These are phyloP conservation scores for Diaphora mendica DNA, from an alignment of 2,888 invertebrate genomes.

Conservation along the genomic window DNA sequence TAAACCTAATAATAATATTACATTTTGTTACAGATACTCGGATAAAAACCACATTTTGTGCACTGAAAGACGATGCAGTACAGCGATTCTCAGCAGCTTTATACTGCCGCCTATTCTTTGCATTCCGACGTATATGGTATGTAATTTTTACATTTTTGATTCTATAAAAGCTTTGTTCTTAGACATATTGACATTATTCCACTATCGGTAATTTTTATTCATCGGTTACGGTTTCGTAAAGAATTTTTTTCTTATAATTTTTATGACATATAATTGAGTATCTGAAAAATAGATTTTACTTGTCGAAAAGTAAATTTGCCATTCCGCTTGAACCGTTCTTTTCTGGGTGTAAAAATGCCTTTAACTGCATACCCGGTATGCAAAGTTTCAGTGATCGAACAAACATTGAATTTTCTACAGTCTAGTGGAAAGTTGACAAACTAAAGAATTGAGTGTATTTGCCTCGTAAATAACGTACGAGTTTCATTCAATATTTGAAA, in stretches of 20 bases:
- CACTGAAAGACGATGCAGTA: conserved; percentile 91
- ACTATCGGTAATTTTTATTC: background rate
- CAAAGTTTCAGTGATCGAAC: too few relatives aligned
- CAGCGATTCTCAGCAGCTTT: conserved; percentile 92
- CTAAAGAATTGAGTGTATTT: too few relatives aligned
- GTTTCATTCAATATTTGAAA: too few relatives aligned
- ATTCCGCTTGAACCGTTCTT: too few relatives aligned
- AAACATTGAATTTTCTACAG: too few relatives aligned
- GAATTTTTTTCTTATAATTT: background rate
- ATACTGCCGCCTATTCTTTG: conserved; percentile 92
- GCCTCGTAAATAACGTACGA: too few relatives aligned
- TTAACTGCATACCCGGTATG: too few relatives aligned
- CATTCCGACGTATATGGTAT: conserved; percentile 92
- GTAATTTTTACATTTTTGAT: background rate
- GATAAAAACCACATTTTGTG: conserved; percentile 91
- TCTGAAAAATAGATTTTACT: too few relatives aligned
- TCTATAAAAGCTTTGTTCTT: background rate
- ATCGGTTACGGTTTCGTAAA: background rate
- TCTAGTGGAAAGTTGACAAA: too few relatives aligned
- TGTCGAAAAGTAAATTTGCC: too few relatives aligned
- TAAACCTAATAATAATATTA: background rate
- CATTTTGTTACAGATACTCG: conserved; percentile 88
- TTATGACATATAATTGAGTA: background rate
- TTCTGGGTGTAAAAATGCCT: too few relatives aligned
- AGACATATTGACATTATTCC: background rate